Percentiles rank a stretch among this genome's conserved stretches.
phyloP scores from a whole-genome alignment of 2,797 vertebrate species.

The Alauda arvensis region DNA sequence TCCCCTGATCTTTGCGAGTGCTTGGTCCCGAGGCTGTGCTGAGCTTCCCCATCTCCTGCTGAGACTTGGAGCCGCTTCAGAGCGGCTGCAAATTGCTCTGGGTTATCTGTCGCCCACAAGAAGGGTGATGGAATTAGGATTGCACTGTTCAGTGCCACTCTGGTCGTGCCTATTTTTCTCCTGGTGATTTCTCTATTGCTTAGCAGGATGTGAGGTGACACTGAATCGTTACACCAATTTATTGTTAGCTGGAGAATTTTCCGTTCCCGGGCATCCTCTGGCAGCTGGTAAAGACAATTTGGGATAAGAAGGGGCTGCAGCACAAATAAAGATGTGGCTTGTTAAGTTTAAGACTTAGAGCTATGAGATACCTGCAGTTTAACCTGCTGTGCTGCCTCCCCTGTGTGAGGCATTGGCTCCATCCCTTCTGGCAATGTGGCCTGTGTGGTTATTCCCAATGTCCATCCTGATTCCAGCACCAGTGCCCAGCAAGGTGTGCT shows the following conservation, averaged over 20 bases:
- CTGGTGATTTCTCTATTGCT: background rate
- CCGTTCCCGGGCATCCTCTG: background rate
- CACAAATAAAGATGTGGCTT: constrained; percentile 3
- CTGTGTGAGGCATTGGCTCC: background rate
- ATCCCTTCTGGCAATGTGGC: background rate
- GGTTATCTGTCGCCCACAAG: constrained; percentile 30
- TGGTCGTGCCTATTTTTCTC: background rate
- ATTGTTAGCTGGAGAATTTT: background rate
- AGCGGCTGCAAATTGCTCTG: background rate
- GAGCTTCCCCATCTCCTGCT: constrained; percentile 15
- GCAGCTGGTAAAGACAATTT: background rate
- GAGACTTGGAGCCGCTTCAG: constrained; percentile 39
- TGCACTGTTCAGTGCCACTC: background rate
- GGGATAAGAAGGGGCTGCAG: background rate
- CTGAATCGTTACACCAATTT: background rate
- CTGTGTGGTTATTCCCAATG: background rate
- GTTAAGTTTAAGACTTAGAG: background rate
- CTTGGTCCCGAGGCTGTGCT: background rate
- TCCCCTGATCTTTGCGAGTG: background rate
- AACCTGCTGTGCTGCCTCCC: background rate
- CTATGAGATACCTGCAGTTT: background rate
- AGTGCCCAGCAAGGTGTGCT: background rate
- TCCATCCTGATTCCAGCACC: background rate
- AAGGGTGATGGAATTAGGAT: constrained; percentile 11
- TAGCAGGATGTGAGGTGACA: background rate